Evolutionary conservation across 2,113 vertebrate species (phyloP).

Genomic region (Thalassoma bifasciatum): DNA sequence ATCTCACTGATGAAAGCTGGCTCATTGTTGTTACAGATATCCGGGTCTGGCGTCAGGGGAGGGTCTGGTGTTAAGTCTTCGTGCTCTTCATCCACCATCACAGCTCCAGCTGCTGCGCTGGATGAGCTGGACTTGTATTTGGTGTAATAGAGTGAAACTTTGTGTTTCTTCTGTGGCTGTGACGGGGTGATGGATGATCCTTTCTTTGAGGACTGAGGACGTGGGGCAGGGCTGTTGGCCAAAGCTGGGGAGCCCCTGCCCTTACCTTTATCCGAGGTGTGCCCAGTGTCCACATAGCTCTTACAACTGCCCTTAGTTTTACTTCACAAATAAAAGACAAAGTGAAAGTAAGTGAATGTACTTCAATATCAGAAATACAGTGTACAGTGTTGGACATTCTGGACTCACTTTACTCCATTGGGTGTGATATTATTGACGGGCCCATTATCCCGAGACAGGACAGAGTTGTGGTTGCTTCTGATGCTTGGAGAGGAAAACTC

Average conservation of each 20-base stretch:
- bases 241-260: conserved; percentile 92
- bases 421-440: conserved; percentile 83
- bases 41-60: conserved; percentile 63
- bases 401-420: conserved; percentile 88
- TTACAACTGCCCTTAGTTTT: conserved; percentile 91
- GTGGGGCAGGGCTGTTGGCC: conserved; percentile 81
- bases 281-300: conserved; percentile 89
- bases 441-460: conserved; percentile 80
- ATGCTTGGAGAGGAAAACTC: conserved; percentile 91
- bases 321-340: conserved; percentile 63
- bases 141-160: conserved; percentile 92
- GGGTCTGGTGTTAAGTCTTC: conserved; percentile 66
- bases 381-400: background rate
- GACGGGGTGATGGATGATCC: conserved; percentile 81
- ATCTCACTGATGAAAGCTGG: conserved; percentile 65
- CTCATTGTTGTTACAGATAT: conserved; percentile 78
- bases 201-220: conserved; percentile 88
- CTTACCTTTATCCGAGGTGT: conserved; percentile 93
- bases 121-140: conserved; percentile 86
- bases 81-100: conserved; percentile 72
- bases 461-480: conserved; percentile 86
- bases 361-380: conserved; percentile 4
- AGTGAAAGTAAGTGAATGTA: background rate
- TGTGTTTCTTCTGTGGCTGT: conserved; percentile 94
- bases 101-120: conserved; percentile 35